Conservation (phyloP, 2,797 vertebrate species). For the Tapirus indicus region DNA sequence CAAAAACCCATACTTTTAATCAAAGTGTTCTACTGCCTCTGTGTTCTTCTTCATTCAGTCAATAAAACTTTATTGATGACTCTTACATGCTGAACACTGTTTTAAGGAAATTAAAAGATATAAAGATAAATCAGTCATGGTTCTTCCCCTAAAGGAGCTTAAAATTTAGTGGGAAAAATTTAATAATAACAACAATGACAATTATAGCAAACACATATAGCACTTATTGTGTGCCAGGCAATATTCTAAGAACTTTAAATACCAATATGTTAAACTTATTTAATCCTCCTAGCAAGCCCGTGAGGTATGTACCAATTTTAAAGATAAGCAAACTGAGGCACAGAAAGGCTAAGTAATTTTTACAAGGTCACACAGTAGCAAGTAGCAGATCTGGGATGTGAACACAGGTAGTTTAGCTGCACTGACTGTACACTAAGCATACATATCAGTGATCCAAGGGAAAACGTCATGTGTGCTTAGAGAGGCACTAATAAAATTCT, state of each 20-base stretch:
- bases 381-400: neutral
- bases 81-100: neutral
- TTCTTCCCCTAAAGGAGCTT: neutral
- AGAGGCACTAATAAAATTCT: neutral
- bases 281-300: neutral
- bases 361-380: neutral
- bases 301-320: neutral
- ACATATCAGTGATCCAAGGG: neutral
- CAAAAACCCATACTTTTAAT: neutral
- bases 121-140: neutral
- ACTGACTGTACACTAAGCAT: neutral
- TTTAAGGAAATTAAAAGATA: constrained; percentile 7
- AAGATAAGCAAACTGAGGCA: neutral
- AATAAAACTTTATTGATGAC: neutral
- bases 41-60: neutral
- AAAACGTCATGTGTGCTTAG: neutral
- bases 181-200: neutral
- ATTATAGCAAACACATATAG: neutral
- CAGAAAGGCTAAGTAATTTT: neutral
- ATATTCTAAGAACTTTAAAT: neutral
- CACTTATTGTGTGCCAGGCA: neutral
- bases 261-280: neutral
- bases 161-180: neutral
- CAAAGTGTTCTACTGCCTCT: neutral
- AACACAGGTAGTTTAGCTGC: neutral